A percentile compares a stretch with the other conserved stretches of the same genome.
phyloP scores from a whole-genome alignment of 1,140 invertebrate species.

The Hormaphis cornu region DNA sequence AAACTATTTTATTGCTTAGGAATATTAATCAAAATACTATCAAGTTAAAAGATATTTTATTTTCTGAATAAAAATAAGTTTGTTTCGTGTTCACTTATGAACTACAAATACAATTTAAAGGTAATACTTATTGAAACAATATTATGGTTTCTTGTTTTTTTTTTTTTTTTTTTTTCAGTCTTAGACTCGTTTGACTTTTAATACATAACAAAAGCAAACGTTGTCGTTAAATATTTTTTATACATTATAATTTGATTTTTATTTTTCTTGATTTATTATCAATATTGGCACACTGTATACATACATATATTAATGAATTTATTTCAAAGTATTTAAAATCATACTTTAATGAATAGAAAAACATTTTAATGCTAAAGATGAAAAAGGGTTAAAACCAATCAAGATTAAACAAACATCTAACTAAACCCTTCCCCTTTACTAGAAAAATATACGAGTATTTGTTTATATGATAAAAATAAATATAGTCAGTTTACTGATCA shows the following conservation, averaged over 20 bases:
- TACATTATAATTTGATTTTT: conserved; percentile 12
- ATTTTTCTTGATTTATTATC: conserved; percentile 2
- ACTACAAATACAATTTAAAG: conserved; percentile 6
- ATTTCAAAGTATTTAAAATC: conserved; percentile 3
- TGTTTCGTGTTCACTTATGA: neutral
- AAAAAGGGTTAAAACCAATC: neutral
- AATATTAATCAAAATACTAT: conserved; percentile 10
- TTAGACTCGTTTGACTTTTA: conserved; percentile 24
- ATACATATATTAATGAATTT: neutral
- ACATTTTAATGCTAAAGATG: neutral
- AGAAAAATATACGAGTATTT: conserved; percentile 2
- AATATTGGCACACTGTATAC: conserved; percentile 10
- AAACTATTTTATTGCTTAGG: conserved; percentile 13
- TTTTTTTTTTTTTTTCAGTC: conserved; percentile 11
- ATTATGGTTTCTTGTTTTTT: neutral
- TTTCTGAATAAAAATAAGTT: neutral
- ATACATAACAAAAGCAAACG: neutral
- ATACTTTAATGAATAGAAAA: neutral
- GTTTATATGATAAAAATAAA: neutral
- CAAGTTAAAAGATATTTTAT: neutral
- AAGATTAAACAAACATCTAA: neutral
- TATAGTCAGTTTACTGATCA: neutral
- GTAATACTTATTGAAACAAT: neutral
- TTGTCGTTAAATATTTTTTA: neutral
- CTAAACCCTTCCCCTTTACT: neutral